phyloP scores from a whole-genome alignment of 2,797 vertebrate genomes.

The Eospalax fontanierii region DNA sequence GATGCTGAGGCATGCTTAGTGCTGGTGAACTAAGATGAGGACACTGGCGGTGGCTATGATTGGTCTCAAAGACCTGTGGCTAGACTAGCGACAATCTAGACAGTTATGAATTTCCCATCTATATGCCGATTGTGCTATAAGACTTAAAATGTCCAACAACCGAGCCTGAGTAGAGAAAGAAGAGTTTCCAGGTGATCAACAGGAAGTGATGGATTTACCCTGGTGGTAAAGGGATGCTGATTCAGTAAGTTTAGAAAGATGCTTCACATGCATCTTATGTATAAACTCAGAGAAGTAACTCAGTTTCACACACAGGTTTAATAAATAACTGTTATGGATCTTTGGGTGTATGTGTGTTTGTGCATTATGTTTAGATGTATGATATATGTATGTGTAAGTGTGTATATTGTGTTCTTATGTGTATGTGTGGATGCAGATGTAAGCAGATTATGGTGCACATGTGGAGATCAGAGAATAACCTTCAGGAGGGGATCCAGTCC shows the following conservation, averaged over 20 bases:
- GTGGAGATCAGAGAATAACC: neutral
- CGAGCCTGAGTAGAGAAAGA: neutral
- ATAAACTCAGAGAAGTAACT: neutral
- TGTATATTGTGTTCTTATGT: neutral
- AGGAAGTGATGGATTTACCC: neutral
- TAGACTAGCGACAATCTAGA: conserved; percentile 23
- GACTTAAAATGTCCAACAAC: conserved; percentile 4
- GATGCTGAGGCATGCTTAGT: neutral
- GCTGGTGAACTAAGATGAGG: neutral
- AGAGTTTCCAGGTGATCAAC: neutral
- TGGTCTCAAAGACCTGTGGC: neutral
- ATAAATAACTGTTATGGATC: neutral
- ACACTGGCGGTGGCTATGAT: neutral
- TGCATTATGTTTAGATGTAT: neutral
- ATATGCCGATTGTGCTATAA: neutral
- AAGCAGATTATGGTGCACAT: no score
- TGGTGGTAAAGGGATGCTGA: neutral
- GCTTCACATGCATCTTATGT: neutral
- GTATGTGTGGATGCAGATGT: neutral
- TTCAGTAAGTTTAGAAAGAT: neutral
- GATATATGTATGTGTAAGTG: neutral
- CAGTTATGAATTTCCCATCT: neutral
- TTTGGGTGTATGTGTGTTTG: neutral
- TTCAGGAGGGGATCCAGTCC: neutral
- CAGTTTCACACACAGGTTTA: neutral